Conservation (phyloP, 2,888 invertebrate genomes). For the Cheilosia urbana region DNA sequence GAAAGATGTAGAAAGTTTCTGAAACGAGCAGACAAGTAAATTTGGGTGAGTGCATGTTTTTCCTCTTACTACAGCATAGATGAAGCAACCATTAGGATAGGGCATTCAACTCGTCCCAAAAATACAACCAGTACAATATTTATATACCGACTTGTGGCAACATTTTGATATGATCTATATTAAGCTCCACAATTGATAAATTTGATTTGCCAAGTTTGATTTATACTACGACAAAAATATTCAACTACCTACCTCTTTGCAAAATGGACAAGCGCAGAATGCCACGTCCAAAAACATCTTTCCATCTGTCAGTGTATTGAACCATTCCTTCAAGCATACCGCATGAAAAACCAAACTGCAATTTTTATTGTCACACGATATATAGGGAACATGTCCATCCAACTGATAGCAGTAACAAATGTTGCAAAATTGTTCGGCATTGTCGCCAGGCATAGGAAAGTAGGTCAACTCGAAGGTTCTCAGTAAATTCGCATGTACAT, state of each 20-base stretch:
- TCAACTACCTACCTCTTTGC: slow-evolving; percentile 80
- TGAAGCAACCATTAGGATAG: too few species aligned
- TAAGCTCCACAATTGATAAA: too few species aligned
- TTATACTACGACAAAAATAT: not conserved
- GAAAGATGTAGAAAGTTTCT: slow-evolving; percentile 83
- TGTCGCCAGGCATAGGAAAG: slow-evolving; percentile 81
- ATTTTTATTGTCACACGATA: slow-evolving; percentile 82
- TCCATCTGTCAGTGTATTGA: slow-evolving; percentile 80
- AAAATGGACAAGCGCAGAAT: slow-evolving; percentile 82
- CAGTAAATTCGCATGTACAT: slow-evolving; percentile 82
- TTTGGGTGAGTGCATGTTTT: too few species aligned
- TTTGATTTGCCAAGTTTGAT: too few species aligned
- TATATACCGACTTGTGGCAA: too few species aligned
- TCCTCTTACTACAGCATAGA: too few species aligned
- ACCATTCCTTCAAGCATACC: slow-evolving; percentile 82
- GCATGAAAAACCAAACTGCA: slow-evolving; percentile 82
- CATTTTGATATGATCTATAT: too few species aligned
- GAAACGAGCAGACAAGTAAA: slow-evolving; percentile 56
- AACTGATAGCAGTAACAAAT: slow-evolving; percentile 82
- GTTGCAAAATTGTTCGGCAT: slow-evolving; percentile 79
- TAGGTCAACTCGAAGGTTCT: slow-evolving; percentile 82
- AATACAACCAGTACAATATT: too few species aligned
- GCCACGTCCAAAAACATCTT: slow-evolving; percentile 82
- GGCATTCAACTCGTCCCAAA: too few species aligned
- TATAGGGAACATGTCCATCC: slow-evolving; percentile 81